Evolutionary conservation across 2,113 vertebrate genomes (phyloP), one percentile per base, ranked within the genome.

Genomic region (Proteles cristata): DNA sequence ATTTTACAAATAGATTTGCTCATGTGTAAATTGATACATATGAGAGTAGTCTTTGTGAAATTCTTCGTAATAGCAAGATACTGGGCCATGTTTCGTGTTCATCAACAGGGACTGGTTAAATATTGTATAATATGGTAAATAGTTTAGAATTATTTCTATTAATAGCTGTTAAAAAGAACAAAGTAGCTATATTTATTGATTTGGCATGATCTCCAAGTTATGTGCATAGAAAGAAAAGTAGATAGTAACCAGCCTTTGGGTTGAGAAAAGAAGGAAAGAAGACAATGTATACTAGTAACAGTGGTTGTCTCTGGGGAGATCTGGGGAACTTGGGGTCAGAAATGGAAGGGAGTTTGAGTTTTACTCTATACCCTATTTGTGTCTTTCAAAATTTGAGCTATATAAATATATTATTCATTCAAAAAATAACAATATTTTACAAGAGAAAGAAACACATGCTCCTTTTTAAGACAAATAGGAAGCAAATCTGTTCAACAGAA

Each of bases 351-450:
- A 85, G 12, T 5, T 66, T 61, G 21, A 33, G 45, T 66, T 91
- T 76, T 35, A 63, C 21, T 69, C 5, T 66, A 12, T 33, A 35
- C 4, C 14, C 33, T 31, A 39, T 81, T 76, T 50, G 39, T 74
- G 82, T 91, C 79, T 79, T 95, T 16, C 81, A 25, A 61, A 73
- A 66, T 96, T 93, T 55, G 79, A 76, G 28, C 28, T 97, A 33
- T 69, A 1, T 48, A 65, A 93, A 85, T n/a, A 3, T 88, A 43
- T 83, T 48, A 48, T 21, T 14, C 26, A 16, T 50, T 79, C 16
- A 69, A 93, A 77, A 81, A 25, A 19, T 11, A 63, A 39, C 61
- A 83, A 48, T 55, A 48, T 77, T 90, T 87, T 39, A 8, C 82
- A 94, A 96, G n/a, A 69, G 50, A 93, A 90, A 74, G 35, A 9